phyloP scores from a whole-genome alignment of 2,888 invertebrate genomes.

The Cheilosia pagana region DNA sequence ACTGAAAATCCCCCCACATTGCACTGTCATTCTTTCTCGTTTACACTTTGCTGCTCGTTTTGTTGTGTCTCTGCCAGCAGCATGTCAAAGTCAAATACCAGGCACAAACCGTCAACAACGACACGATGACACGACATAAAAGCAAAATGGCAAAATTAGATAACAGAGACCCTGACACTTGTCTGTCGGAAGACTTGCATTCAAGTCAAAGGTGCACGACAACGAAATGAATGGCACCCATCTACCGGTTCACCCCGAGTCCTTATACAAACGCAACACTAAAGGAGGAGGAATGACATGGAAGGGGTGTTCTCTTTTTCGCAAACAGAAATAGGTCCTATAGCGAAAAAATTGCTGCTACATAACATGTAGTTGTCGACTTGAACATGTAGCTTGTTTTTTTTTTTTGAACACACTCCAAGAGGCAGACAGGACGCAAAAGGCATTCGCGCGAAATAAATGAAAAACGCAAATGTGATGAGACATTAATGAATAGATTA shows the following conservation, averaged over 20 bases:
- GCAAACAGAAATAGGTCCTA: conserved; percentile 7
- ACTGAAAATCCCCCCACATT: neutral
- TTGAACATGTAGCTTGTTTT: neutral
- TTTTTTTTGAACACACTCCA: neutral
- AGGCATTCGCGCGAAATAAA: conserved; percentile 65
- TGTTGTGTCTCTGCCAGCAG: conserved; percentile 39
- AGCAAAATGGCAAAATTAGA: conserved; percentile 69
- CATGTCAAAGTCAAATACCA: conserved; percentile 68
- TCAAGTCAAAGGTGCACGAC: conserved; percentile 66
- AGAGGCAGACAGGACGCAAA: neutral
- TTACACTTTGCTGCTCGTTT: conserved; percentile 17
- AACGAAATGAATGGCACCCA: conserved; percentile 40
- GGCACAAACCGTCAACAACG: conserved; percentile 56
- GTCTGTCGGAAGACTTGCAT: conserved; percentile 69
- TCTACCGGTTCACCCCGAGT: conserved; percentile 12
- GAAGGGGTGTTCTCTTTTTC: conserved; percentile 12
- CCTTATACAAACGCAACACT: conserved; percentile 51
- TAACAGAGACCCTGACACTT: conserved; percentile 69
- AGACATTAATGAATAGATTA: conserved; percentile 77
- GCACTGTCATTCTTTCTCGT: conserved; percentile 44
- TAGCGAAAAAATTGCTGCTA: conserved; percentile 24
- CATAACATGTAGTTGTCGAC: conserved; percentile 20
- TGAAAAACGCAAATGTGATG: conserved; percentile 76
- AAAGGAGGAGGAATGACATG: conserved; percentile 18
- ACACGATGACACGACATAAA: conserved; percentile 70